These are phyloP conservation scores for Pandion haliaetus DNA, from an alignment of 2,113 vertebrate genomes.

Conservation along the genomic window DNA sequence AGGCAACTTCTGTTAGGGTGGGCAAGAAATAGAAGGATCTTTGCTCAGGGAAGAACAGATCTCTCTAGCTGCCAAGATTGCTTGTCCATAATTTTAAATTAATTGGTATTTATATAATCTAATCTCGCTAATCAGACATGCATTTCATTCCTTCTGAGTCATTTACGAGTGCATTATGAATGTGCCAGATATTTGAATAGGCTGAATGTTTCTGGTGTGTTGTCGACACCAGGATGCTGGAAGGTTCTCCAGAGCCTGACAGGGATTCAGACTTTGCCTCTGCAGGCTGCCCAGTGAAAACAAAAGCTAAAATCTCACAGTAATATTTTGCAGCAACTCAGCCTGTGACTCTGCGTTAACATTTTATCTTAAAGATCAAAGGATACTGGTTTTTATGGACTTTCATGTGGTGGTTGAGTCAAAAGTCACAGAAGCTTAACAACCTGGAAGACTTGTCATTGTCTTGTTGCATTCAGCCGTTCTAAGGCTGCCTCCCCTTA, in stretches of 20 bases:
- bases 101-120: slow-evolving; percentile 14
- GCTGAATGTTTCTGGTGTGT: neutral
- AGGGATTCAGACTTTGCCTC: neutral
- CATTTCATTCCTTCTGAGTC: slow-evolving; percentile 16
- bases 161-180: neutral
- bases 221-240: neutral
- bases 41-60: neutral
- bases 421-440: neutral
- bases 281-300: neutral
- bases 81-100: neutral
- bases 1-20: neutral
- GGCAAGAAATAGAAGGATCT: neutral
- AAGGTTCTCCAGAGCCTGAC: slow-evolving; percentile 12
- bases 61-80: neutral
- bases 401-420: neutral
- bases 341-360: neutral
- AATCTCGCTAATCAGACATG: slow-evolving; percentile 31
- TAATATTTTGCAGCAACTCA: neutral
- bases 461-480: neutral
- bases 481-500: neutral
- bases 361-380: slow-evolving; percentile 35
- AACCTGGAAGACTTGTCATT: neutral
- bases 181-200: neutral
- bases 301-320: neutral
- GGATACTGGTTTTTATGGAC: neutral